Percentiles rank a stretch among this genome's conserved stretches.
Evolutionary conservation across 2,113 vertebrate species (phyloP).

Genomic region (Mustela lutreola): DNA sequence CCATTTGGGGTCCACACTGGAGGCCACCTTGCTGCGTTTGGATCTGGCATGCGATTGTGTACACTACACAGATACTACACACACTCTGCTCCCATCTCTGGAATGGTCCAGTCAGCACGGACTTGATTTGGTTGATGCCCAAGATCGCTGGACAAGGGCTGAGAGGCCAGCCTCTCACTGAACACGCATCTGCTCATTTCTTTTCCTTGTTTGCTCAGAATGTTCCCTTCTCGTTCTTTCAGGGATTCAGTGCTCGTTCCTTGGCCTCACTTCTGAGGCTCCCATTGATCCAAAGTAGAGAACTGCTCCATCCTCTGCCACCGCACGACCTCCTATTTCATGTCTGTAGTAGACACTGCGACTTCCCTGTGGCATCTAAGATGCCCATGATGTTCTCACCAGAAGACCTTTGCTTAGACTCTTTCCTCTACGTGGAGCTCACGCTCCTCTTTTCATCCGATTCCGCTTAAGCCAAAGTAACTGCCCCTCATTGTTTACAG

Average conservation of each 20-base stretch:
- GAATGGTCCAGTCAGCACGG: neutral
- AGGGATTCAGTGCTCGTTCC: neutral
- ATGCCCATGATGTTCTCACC: neutral
- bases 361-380: too few species aligned
- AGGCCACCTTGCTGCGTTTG: neutral
- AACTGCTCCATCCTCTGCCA: neutral
- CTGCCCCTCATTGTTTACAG: neutral
- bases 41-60: neutral
- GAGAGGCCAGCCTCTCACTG: neutral
- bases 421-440: neutral
- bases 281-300: neutral
- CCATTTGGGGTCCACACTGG: neutral
- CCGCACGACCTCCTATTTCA: neutral
- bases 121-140: neutral
- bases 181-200: neutral
- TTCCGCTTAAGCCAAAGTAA: neutral
- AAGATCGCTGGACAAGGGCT: neutral
- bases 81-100: neutral
- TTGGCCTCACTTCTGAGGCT: neutral
- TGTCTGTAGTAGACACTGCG: neutral
- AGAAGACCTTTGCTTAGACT: neutral
- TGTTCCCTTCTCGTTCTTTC: too few species aligned
- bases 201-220: neutral
- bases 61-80: neutral
- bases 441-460: neutral